Evolutionary conservation across 1,140 invertebrate species (phyloP).

Genomic region (Aphidius gifuensis): DNA sequence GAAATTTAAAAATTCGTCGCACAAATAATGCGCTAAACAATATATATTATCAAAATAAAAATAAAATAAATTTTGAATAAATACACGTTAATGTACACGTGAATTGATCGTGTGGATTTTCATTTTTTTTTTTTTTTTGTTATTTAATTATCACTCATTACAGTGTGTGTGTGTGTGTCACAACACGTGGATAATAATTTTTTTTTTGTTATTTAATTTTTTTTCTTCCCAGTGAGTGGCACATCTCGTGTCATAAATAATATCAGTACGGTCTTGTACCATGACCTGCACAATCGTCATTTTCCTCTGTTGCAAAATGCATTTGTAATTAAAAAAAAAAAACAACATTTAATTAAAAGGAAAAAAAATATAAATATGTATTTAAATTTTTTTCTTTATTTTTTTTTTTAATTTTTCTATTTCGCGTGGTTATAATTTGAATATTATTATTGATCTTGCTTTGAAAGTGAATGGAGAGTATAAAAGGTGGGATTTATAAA

Average conservation of each 20-base stretch:
- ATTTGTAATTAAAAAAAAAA: not conserved
- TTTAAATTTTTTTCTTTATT: not conserved
- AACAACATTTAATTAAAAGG: not conserved
- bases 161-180: not conserved
- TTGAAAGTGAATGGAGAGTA: no score
- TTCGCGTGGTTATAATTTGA: no score
- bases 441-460: no score
- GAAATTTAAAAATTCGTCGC: no score
- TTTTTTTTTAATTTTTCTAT: no score
- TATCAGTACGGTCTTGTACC: not conserved
- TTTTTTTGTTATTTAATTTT: not conserved
- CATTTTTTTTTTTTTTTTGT: no score
- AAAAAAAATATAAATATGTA: not conserved
- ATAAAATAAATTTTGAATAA: no score
- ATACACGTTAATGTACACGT: no score
- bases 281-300: constrained; percentile 1
- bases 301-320: not conserved
- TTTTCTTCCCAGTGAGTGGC: not conserved
- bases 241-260: no score
- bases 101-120: no score
- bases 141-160: not conserved
- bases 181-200: constrained; percentile 2
- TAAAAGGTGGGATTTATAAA: not conserved
- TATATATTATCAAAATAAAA: no score
- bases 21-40: no score